Conservation (phyloP, 2,888 invertebrate species). For the Ctena decussata region DNA sequence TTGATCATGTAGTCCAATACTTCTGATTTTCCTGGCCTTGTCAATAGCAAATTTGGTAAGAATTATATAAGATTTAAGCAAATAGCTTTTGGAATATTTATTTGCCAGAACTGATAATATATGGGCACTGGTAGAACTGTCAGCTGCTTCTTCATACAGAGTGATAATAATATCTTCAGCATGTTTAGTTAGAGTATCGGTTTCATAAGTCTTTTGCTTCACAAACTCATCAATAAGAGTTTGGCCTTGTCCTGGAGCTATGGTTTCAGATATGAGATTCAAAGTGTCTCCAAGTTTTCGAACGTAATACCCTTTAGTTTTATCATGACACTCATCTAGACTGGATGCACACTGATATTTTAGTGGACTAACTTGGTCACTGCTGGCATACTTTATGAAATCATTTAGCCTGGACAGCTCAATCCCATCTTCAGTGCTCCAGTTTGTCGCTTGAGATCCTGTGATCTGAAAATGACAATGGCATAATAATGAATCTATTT, state of each 20-base stretch:
- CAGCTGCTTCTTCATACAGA: not conserved
- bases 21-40: not conserved
- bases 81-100: not conserved
- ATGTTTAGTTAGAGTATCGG: not conserved
- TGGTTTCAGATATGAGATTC: not conserved
- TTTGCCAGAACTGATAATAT: not conserved
- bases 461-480: no score
- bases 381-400: no score
- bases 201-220: not conserved
- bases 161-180: not conserved
- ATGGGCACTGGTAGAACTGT: not conserved
- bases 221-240: not conserved
- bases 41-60: not conserved
- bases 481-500: no score
- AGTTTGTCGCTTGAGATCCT: no score
- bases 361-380: no score
- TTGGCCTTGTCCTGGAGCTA: not conserved
- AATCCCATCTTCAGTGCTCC: no score
- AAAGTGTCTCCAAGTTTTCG: not conserved
- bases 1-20: not conserved
- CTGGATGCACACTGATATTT: no score
- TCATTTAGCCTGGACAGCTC: no score
- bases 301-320: no score
- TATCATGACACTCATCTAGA: no score
- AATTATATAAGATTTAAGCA: not conserved